phyloP scores from a whole-genome alignment of 2,888 invertebrate species.

The Napeogenes sylphis region DNA sequence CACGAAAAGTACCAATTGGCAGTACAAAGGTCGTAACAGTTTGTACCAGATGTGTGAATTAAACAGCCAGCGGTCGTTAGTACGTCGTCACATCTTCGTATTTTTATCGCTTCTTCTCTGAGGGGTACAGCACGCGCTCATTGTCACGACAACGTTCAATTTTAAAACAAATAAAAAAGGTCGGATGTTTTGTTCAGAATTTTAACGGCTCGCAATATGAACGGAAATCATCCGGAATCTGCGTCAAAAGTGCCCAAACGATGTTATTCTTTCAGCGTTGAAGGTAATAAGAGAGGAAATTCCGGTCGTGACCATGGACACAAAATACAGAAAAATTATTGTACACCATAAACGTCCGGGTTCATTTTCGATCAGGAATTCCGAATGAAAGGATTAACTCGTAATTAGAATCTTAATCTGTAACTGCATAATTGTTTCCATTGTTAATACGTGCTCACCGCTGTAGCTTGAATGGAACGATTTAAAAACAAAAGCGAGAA shows the following conservation, averaged over 20 bases:
- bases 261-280: slow-evolving; percentile 75
- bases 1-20: slow-evolving; percentile 13
- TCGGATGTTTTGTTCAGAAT: slow-evolving; percentile 74
- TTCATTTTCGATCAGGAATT: slow-evolving; percentile 68
- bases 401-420: slow-evolving; percentile 71
- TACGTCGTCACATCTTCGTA: slow-evolving; percentile 55
- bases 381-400: slow-evolving; percentile 50
- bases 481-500: slow-evolving; percentile 58
- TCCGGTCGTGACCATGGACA: slow-evolving; percentile 63
- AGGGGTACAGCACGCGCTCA: slow-evolving; percentile 60
- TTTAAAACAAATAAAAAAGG: slow-evolving; percentile 79
- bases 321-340: slow-evolving; percentile 75
- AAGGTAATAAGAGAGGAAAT: slow-evolving; percentile 72
- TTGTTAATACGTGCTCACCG: slow-evolving; percentile 52
- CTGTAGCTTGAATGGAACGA: slow-evolving; percentile 65
- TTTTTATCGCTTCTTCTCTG: slow-evolving; percentile 68
- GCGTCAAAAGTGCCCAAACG: slow-evolving; percentile 76
- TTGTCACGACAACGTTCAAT: slow-evolving; percentile 77
- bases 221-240: slow-evolving; percentile 73
- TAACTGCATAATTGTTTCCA: slow-evolving; percentile 69
- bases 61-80: slow-evolving; percentile 52
- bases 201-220: slow-evolving; percentile 77
- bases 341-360: slow-evolving; percentile 65
- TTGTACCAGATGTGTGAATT: slow-evolving; percentile 48
- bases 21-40: slow-evolving; percentile 36